phyloP scores from a whole-genome alignment of 2,888 invertebrate species.

The Torymus texanus region DNA sequence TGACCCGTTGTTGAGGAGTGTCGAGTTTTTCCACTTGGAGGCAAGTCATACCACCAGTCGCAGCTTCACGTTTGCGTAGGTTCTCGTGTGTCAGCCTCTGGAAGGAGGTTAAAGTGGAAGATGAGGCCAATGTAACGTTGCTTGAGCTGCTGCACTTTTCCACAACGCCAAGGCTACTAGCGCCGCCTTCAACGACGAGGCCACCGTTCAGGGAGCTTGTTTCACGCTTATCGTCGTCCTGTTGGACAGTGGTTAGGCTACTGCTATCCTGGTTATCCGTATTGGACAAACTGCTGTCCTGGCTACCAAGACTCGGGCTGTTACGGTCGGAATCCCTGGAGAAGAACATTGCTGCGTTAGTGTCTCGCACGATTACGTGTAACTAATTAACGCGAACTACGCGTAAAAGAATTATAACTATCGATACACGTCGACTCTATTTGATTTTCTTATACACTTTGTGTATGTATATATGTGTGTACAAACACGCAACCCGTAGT shows the following conservation, averaged over 20 bases:
- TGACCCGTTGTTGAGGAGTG: constrained; percentile 63
- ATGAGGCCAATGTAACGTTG: constrained; percentile 34
- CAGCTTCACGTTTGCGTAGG: constrained; percentile 64
- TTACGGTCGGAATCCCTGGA: constrained; percentile 70
- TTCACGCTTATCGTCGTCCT: constrained; percentile 64
- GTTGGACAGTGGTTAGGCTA: constrained; percentile 68
- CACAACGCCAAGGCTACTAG: constrained; percentile 2
- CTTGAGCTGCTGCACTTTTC: constrained; percentile 56
- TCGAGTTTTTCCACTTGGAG: not conserved
- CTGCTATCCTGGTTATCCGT: constrained; percentile 69
- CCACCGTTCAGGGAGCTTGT: constrained; percentile 61
- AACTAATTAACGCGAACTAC: too few relatives aligned
- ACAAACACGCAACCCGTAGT: too few relatives aligned
- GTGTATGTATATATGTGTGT: too few relatives aligned
- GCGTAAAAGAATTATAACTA: too few relatives aligned
- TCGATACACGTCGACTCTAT: too few relatives aligned
- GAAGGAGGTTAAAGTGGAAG: constrained; percentile 59
- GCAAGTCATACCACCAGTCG: constrained; percentile 29
- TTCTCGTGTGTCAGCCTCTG: constrained; percentile 71
- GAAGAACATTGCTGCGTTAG: not conserved
- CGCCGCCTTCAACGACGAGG: constrained; percentile 17
- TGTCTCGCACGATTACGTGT: too few relatives aligned
- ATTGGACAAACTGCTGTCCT: constrained; percentile 70
- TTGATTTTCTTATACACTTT: too few relatives aligned
- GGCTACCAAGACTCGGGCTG: constrained; percentile 71